phyloP scores from a whole-genome alignment of 2,888 invertebrate genomes.

The Napeogenes sylphis region DNA sequence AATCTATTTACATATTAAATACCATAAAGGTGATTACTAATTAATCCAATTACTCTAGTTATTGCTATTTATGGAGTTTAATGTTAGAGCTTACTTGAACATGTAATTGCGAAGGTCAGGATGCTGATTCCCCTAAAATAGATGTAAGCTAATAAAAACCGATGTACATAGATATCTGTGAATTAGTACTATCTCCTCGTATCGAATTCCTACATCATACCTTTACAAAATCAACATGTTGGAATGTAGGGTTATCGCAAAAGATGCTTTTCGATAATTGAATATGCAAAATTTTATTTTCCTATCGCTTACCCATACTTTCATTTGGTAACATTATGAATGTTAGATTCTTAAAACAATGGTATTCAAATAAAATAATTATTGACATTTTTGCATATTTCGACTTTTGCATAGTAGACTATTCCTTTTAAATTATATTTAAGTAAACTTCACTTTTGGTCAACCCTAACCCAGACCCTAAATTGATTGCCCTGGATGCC shows the following conservation, averaged over 20 bases:
- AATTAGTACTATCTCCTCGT: constrained; percentile 15
- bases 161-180: constrained; percentile 14
- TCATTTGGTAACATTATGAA: too few species aligned
- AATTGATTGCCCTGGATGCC: constrained; percentile 35
- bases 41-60: constrained; percentile 17
- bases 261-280: neutral
- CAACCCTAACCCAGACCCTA: constrained; percentile 25
- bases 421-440: neutral
- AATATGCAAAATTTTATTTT: too few species aligned
- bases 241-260: neutral
- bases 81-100: constrained; percentile 15
- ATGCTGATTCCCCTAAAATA: constrained; percentile 20
- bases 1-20: constrained; percentile 3
- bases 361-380: too few species aligned
- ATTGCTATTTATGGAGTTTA: constrained; percentile 21
- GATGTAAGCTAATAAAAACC: constrained; percentile 19
- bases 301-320: too few species aligned
- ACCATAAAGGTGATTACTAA: constrained; percentile 8
- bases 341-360: too few species aligned
- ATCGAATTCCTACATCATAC: constrained; percentile 11
- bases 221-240: neutral
- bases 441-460: neutral
- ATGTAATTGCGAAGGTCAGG: constrained; percentile 23
- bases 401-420: too few species aligned
- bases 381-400: too few species aligned